Evolutionary conservation across 35 echinoderm and acorn worm species (phyloP).

Genomic region (Lytechinus variegatus): DNA sequence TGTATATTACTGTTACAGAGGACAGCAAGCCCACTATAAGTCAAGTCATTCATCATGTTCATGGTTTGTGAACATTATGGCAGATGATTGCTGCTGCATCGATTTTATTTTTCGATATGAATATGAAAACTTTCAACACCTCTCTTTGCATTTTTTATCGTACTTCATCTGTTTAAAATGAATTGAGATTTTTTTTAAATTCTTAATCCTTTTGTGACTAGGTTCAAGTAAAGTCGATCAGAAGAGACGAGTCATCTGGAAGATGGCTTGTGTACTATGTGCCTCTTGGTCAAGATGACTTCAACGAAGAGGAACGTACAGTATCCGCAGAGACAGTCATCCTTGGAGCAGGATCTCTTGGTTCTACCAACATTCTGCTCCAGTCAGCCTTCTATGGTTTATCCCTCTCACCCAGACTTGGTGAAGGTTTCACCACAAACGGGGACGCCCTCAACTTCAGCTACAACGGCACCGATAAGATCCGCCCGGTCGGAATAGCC

Average conservation of each 20-base stretch:
- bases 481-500: constrained; percentile 62
- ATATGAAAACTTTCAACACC: too few species aligned
- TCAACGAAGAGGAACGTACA: constrained; percentile 60
- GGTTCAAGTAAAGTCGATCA: constrained; percentile 65
- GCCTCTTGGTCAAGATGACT: constrained; percentile 46
- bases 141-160: too few species aligned
- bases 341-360: constrained; percentile 67
- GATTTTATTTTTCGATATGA: too few species aligned
- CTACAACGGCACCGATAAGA: constrained; percentile 74
- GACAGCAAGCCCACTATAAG: too few species aligned
- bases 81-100: too few species aligned
- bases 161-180: too few species aligned
- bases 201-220: not conserved
- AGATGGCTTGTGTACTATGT: constrained; percentile 74
- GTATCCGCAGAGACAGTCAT: constrained; percentile 72
- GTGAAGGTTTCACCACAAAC: constrained; percentile 74
- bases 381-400: constrained; percentile 65
- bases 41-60: too few species aligned
- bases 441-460: constrained; percentile 76
- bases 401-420: constrained; percentile 59
- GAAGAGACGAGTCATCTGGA: constrained; percentile 46
- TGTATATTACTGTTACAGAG: too few species aligned
- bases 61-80: too few species aligned
- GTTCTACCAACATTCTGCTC: constrained; percentile 77
- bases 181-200: not conserved